Evolutionary conservation across 1,140 invertebrate genomes (phyloP).

Genomic region (Neuroterus valhalla): DNA sequence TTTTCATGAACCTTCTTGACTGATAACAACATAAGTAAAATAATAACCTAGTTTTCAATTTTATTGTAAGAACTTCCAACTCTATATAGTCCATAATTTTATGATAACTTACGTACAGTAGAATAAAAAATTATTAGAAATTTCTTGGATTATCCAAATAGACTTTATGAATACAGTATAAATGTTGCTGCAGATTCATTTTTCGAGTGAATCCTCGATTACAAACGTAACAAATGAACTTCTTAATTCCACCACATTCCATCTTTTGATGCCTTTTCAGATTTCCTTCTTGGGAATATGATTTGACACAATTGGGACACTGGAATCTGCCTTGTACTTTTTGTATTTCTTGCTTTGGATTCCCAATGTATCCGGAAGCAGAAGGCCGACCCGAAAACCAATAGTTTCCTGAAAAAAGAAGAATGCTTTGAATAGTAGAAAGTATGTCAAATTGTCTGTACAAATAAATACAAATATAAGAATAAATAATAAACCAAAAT

Average conservation of each 20-base stretch:
- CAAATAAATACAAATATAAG: too few relatives aligned
- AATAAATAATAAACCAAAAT: too few relatives aligned
- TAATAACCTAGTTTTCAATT: too few relatives aligned
- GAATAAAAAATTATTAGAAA: background rate
- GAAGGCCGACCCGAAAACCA: background rate
- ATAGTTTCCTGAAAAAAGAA: background rate
- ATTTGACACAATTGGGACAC: slow-evolving; percentile 26
- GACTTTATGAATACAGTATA: slow-evolving; percentile 31
- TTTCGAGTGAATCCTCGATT: slow-evolving; percentile 36
- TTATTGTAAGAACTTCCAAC: too few relatives aligned
- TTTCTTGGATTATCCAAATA: slow-evolving; percentile 3
- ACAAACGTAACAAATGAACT: slow-evolving; percentile 37
- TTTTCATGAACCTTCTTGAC: too few relatives aligned
- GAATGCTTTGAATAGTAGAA: background rate
- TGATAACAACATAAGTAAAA: too few relatives aligned
- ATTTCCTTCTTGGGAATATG: slow-evolving; percentile 29
- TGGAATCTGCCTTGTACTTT: background rate
- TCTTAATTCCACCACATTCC: slow-evolving; percentile 34
- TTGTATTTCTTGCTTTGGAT: background rate
- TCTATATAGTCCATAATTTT: too few relatives aligned
- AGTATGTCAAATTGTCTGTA: too few relatives aligned
- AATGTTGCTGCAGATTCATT: slow-evolving; percentile 34
- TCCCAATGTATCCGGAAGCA: background rate
- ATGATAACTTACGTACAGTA: background rate
- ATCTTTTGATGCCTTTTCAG: slow-evolving; percentile 34